phyloP scores from a whole-genome alignment of 1,140 invertebrate species.

The Drosophila funebris region DNA sequence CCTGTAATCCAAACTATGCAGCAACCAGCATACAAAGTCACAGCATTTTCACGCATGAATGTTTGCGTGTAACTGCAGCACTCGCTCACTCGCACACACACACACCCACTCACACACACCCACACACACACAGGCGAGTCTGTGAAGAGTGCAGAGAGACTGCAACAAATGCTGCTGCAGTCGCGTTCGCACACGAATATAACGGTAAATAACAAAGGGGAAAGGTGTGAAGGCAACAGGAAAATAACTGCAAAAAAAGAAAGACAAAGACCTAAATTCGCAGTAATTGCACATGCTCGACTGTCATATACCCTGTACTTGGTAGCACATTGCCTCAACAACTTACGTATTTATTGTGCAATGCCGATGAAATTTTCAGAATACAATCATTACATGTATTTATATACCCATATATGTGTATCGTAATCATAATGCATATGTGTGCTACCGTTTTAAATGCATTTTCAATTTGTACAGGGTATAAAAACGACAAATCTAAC shows the following conservation, averaged over 20 bases:
- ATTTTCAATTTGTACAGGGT: not conserved
- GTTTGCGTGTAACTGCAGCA: conserved; percentile 5
- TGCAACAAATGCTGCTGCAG: conserved; percentile 7
- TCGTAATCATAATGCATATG: too few relatives aligned
- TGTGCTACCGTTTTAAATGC: too few relatives aligned
- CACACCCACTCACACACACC: not conserved
- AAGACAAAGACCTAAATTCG: not conserved
- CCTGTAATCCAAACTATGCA: conserved; percentile 40
- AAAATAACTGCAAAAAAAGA: not conserved
- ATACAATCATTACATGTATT: too few relatives aligned
- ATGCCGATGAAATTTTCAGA: too few relatives aligned
- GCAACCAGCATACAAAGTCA: conserved; percentile 20
- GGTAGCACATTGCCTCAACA: not conserved
- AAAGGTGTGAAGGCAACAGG: not conserved
- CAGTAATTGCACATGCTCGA: not conserved
- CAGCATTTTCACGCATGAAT: conserved; percentile 13
- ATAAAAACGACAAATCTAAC: conserved; percentile 56
- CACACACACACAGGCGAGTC: not conserved
- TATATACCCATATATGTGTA: too few relatives aligned
- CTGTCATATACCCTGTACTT: not conserved
- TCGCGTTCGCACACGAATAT: conserved; percentile 12
- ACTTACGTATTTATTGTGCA: not conserved
- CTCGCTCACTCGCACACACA: not conserved
- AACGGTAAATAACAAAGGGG: not conserved
- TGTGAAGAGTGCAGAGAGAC: conserved; percentile 12